Conservation (phyloP, 2,797 vertebrate species). For the Hapalemur alaotrensis region DNA sequence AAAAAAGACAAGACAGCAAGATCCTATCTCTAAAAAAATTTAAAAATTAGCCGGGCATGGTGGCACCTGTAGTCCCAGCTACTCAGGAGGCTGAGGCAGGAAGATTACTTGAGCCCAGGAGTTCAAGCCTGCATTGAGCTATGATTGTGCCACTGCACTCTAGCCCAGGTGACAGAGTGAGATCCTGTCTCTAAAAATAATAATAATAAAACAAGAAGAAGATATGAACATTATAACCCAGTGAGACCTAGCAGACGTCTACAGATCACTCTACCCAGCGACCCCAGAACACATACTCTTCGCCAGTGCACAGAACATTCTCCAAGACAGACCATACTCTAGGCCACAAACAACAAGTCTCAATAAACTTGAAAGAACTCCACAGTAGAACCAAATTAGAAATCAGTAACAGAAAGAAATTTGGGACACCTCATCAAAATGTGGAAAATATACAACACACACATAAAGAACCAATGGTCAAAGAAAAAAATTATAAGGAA, state of each 20-base stretch:
- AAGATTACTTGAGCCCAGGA: background rate
- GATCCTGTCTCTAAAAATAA: background rate
- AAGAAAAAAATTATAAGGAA: background rate
- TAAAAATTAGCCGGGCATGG: too few relatives aligned
- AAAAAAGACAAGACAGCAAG: too few relatives aligned
- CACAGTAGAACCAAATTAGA: background rate
- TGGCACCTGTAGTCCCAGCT: background rate
- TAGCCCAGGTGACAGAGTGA: too few relatives aligned
- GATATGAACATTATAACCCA: background rate
- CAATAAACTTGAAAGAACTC: background rate
- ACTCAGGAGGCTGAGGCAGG: background rate
- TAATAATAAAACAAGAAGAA: background rate
- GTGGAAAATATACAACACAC: background rate
- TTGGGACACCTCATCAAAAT: background rate
- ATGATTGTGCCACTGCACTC: background rate
- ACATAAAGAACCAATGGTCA: background rate
- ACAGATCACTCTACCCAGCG: background rate
- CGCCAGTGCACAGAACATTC: background rate
- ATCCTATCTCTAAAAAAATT: too few relatives aligned
- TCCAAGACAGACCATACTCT: background rate
- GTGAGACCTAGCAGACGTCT: background rate
- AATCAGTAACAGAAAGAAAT: background rate
- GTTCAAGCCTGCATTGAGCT: background rate
- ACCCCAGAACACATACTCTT: background rate
- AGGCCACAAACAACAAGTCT: background rate